Conservation (phyloP, 2,888 invertebrate species). For the Drosophila meridiana region DNA sequence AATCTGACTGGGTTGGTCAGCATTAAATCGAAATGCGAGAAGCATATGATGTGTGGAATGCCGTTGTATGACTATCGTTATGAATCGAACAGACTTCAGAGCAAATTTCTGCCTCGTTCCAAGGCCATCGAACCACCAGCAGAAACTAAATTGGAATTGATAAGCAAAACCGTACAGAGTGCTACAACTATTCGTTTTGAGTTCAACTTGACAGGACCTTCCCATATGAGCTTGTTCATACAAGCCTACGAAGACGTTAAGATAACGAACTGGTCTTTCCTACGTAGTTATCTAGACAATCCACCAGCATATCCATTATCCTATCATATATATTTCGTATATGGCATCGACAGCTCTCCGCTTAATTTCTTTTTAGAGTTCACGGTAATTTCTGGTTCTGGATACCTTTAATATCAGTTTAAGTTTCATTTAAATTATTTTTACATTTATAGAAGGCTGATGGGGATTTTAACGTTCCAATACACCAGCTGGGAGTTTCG, state of each 20-base stretch:
- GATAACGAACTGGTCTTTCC: conserved; percentile 76
- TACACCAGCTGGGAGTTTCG: conserved; percentile 84
- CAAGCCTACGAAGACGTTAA: conserved; percentile 64
- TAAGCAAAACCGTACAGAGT: conserved; percentile 55
- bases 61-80: conserved; percentile 74
- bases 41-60: conserved; percentile 75
- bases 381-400: conserved; percentile 26
- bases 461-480: conserved; percentile 58
- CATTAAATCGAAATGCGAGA: conserved; percentile 60
- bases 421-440: neutral
- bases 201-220: conserved; percentile 72
- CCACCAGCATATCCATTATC: conserved; percentile 61
- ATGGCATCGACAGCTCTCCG: conserved; percentile 72
- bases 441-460: conserved; percentile 44
- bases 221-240: conserved; percentile 78
- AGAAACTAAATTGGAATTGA: conserved; percentile 59
- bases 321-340: conserved; percentile 72
- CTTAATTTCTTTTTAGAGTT: conserved; percentile 73
- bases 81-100: conserved; percentile 38
- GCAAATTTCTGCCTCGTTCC: conserved; percentile 68
- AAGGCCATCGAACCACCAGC: conserved; percentile 57
- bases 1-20: conserved; percentile 60
- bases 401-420: neutral
- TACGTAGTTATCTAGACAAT: conserved; percentile 60
- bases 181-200: conserved; percentile 58